Base-by-base conservation (phyloP, 2,113 vertebrate genomes). In the Delphinapterus leucas region DNA sequence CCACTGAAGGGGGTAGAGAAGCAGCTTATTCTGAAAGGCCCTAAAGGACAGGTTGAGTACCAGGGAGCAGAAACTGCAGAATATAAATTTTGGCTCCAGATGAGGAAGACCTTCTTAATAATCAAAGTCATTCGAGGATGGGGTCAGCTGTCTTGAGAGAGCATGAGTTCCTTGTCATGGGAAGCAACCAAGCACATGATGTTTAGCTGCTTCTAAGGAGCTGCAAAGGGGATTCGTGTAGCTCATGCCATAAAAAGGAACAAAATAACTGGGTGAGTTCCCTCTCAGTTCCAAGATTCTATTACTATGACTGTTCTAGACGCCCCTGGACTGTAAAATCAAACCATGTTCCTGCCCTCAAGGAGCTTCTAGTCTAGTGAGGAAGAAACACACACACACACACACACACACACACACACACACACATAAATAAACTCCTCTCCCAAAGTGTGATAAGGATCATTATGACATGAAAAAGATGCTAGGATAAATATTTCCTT, bases 1-100 rank as follows among this genome's bases (percentile, higher is more conserved):
- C 31, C 7, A 1, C 6, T 2, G 53, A 0, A 21, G 33, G 6
- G 41, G 8, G 10, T 1, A 23, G 25, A 26, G 85, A 23, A 25
- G 17, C 21, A 53, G 55, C 41, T 33, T 17, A 18, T 33, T 31
- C 1, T 5, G 61, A 18, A 26, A 41, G 14, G 25, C 20, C 31
- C 14, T 38, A 11, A 67, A 15, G n/a, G 23, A 20, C n/a, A 14
- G 79, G 47, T 4, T 31, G 41, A 70, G 33, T 12, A 28, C 11
- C 38, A 31, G 49, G 60, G 31, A 76, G 70, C n/a, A 20, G 28
- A 25, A n/a, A 25, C 17, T 38, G 10, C 36, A 13, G 53, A 6
- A 3, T 1, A 36, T 23, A 10, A 12, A 28, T 71, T 58, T 63
- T 55, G 26, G 70, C 14, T 58, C 2, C 68, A 9, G 2, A 8